Conservation (phyloP, 2,113 vertebrate species). For the Sinosuthora webbiana region DNA sequence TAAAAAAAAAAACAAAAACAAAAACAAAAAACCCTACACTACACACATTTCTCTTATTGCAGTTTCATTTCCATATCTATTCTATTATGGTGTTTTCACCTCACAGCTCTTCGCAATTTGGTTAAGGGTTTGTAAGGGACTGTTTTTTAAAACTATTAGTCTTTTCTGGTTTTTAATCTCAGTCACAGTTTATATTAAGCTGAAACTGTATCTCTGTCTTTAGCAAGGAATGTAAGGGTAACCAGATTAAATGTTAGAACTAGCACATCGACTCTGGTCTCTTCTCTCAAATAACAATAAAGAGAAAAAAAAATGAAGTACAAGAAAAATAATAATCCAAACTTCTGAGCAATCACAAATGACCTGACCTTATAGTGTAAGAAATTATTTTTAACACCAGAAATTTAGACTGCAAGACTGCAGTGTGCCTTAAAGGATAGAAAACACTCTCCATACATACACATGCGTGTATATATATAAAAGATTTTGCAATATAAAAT, state of each 20-base stretch:
- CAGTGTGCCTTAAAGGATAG: not conserved
- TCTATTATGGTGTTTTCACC: not conserved
- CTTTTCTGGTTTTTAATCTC: not conserved
- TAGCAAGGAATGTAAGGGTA: not conserved
- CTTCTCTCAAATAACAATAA: not conserved
- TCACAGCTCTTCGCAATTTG: not conserved
- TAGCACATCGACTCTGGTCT: not conserved
- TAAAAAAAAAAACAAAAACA: not conserved
- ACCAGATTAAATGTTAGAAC: not conserved
- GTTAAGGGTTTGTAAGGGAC: not conserved
- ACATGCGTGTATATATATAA: too few species aligned
- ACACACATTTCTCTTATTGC: not conserved
- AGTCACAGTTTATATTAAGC: not conserved
- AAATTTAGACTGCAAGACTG: not conserved
- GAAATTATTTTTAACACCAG: not conserved
- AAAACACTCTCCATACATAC: not conserved
- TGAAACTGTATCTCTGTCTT: not conserved
- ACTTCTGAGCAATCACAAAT: not conserved
- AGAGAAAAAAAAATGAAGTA: not conserved
- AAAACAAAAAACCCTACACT: fast-evolving
- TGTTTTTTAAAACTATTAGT: not conserved
- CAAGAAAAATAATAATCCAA: not conserved
- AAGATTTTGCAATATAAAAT: not conserved
- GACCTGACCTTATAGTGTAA: not conserved
- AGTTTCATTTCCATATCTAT: not conserved